Conservation (phyloP, 2,113 vertebrate species). For the Rhinogobius similis region DNA sequence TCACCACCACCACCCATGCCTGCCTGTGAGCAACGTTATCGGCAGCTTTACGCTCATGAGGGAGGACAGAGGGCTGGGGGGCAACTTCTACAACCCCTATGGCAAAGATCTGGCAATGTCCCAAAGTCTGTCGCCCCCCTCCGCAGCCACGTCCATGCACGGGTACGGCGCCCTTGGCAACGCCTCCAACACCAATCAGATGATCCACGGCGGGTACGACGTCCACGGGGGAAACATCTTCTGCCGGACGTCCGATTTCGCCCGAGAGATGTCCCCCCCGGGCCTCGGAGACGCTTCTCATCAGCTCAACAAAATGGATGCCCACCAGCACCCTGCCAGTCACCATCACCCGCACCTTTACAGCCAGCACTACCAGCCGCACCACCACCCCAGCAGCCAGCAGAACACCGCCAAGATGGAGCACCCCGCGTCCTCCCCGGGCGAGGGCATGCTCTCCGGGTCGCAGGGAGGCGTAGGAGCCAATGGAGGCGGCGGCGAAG, state of each 20-base stretch:
- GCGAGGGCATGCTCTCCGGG: constrained; percentile 70
- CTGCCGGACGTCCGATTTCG: constrained; percentile 79
- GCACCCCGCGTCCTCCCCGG: constrained; percentile 66
- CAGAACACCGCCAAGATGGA: constrained; percentile 76
- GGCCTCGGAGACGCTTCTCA: constrained; percentile 66
- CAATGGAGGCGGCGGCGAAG: constrained; percentile 62
- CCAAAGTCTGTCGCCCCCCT: constrained; percentile 76
- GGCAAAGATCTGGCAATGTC: constrained; percentile 82
- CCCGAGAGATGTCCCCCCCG: constrained; percentile 80
- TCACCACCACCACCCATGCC: constrained; percentile 79
- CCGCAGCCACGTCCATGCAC: constrained; percentile 74
- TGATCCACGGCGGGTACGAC: constrained; percentile 77
- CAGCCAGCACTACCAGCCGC: constrained; percentile 77
- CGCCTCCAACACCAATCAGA: constrained; percentile 73
- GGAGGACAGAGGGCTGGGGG: constrained; percentile 78
- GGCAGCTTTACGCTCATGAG: constrained; percentile 86
- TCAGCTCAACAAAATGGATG: constrained; percentile 79
- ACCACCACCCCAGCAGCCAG: constrained; percentile 70
- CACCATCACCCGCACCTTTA: constrained; percentile 80
- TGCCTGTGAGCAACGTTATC: constrained; percentile 83
- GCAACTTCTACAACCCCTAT: constrained; percentile 84
- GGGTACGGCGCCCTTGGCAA: constrained; percentile 74
- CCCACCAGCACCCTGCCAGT: constrained; percentile 70
- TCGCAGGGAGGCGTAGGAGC: constrained; percentile 55
- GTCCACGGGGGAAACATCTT: constrained; percentile 80